Conservation (phyloP, 2,113 vertebrate species). For the Galbula dea region DNA sequence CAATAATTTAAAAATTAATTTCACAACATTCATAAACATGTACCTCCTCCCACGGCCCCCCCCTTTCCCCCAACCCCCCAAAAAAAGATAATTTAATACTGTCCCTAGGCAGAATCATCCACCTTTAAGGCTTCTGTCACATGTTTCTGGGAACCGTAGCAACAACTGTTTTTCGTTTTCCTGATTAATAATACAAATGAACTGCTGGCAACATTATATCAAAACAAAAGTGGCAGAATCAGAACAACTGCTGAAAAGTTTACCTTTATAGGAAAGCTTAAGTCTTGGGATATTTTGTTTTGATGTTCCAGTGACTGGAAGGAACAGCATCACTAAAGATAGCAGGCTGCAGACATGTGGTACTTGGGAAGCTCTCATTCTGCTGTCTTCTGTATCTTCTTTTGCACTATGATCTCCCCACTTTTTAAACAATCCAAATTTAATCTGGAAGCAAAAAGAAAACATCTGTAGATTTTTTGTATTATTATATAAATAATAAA, state of each 20-base stretch:
- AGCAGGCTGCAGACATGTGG: slow-evolving; percentile 68
- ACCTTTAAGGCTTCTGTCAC: background rate
- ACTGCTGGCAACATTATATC: background rate
- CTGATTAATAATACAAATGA: slow-evolving; percentile 11
- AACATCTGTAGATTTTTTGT: background rate
- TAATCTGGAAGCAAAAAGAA: slow-evolving; percentile 64
- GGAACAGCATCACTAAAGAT: slow-evolving; percentile 72
- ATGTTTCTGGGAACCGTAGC: background rate
- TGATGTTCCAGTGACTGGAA: slow-evolving; percentile 75
- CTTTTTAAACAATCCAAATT: slow-evolving; percentile 26
- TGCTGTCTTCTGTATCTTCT: slow-evolving; percentile 43
- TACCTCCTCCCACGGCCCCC: too few relatives aligned
- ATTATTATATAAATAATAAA: background rate
- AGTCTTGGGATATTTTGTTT: slow-evolving; percentile 91
- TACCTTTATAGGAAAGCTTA: slow-evolving; percentile 92
- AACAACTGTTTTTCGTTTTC: background rate
- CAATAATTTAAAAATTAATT: background rate
- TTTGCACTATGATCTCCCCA: background rate
- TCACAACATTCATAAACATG: background rate
- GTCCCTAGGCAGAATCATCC: background rate
- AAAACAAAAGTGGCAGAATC: slow-evolving; percentile 10
- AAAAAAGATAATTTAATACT: background rate
- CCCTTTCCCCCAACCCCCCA: too few relatives aligned
- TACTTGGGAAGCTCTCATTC: slow-evolving; percentile 32
- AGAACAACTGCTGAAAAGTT: slow-evolving; percentile 21